Evolutionary conservation across 2,797 vertebrate genomes (phyloP).

Genomic region (Pantherophis alleghaniensis): DNA sequence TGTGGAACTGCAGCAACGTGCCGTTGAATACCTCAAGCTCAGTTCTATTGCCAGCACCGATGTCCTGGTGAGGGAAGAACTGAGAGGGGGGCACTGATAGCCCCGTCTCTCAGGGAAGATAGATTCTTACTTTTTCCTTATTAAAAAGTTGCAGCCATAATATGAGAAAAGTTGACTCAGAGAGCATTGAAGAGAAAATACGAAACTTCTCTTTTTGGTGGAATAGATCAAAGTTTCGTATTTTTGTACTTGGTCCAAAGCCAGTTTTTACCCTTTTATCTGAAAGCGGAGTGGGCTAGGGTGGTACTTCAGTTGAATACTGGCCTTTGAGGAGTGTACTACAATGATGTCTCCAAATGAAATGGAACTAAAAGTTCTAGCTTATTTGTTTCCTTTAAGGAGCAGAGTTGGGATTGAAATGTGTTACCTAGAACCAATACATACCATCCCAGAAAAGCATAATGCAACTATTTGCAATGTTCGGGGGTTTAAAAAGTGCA

Average conservation of each 20-base stretch:
- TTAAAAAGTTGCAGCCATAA: not conserved
- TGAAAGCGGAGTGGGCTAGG: not conserved
- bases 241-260: not conserved
- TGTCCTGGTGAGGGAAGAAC: constrained; percentile 72
- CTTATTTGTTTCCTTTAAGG: not conserved
- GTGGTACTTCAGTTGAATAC: not conserved
- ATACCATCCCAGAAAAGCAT: not conserved
- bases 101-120: not conserved
- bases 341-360: not conserved
- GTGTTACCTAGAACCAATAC: not conserved
- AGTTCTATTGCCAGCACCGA: constrained; percentile 87
- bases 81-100: too few relatives aligned
- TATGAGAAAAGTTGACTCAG: not conserved
- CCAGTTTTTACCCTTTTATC: not conserved
- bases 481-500: not conserved
- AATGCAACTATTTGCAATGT: not conserved
- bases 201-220: not conserved
- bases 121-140: not conserved
- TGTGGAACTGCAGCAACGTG: constrained; percentile 90
- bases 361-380: not conserved
- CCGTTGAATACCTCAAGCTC: constrained; percentile 91
- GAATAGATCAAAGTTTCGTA: not conserved
- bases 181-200: not conserved
- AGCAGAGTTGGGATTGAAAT: not conserved
- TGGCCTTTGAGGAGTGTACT: not conserved